Evolutionary conservation across 2,113 vertebrate species (phyloP), one percentile per base, ranked within the genome.

Genomic region (Dicerorhinus sumatrensis): DNA sequence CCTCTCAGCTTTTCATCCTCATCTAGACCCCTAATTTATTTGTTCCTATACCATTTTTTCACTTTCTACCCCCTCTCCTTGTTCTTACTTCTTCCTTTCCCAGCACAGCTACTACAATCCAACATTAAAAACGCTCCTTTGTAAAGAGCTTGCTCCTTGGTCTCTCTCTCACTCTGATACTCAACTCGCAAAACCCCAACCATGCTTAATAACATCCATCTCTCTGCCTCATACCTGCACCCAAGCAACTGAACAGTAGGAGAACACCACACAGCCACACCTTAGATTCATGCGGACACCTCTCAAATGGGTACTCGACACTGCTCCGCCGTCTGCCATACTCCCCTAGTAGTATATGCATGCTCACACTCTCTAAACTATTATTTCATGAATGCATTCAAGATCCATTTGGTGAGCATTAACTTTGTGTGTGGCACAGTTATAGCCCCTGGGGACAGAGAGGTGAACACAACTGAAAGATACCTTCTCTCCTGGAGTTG

Each of bases 391-490:
- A 54, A 65, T 86, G 67, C 12, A 89, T 36, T 65, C 75, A 79
- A n/a, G 29, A 84, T 65, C 5, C 76, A 91, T 54, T 94, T 94
- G 62, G 3, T 86, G 73, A 85, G 27, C 89, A 58, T 96, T 93
- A 87, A 46, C 31, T 91, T 87, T 94, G 29, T 77, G 56, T 87
- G 46, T 96, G 48, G 42, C 31, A 27, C 33, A 88, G 75, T 56
- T 36, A 90, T 13, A 51, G 46, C 25, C 56, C 6, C 62, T 76
- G 20, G 39, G 81, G 84, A 67, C 27, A 56, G 39, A 79, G 14
- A 31, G 75, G 21, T 65, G 86, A 94, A 80, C 20, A 56, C 16
- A 73, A 42, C 21, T 27, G n/a, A 82, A 82, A 89, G 56, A 48
- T 82, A 73, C 27, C 58, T 56, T 79, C 21, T 46, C 31, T 88